phyloP scores from a whole-genome alignment of 2,888 invertebrate species.

The Microctonus hyperodae region DNA sequence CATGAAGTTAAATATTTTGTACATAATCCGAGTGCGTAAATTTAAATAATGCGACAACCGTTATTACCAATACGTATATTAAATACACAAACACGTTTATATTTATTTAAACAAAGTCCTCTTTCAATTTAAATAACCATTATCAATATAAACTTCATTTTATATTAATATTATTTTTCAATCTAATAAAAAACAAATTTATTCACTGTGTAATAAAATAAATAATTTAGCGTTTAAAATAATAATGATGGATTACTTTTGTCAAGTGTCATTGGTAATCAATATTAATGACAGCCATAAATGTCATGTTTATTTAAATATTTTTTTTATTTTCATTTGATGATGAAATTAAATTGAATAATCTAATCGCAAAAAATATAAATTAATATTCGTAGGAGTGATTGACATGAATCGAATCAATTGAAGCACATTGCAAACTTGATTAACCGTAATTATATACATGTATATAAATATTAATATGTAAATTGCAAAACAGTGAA shows the following conservation, averaged over 20 bases:
- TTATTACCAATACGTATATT: slow-evolving; percentile 21
- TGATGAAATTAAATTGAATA: neutral
- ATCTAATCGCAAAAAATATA: too few species aligned
- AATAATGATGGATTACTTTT: too few species aligned
- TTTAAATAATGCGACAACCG: slow-evolving; percentile 40
- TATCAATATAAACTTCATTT: too few species aligned
- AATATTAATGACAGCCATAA: too few species aligned
- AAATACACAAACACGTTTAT: neutral
- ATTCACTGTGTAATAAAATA: too few species aligned
- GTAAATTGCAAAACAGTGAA: slow-evolving; percentile 23
- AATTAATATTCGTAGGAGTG: neutral
- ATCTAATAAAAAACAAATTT: too few species aligned
- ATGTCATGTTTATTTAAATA: too few species aligned
- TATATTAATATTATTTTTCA: too few species aligned
- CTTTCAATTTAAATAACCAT: too few species aligned
- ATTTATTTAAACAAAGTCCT: neutral
- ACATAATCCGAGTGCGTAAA: slow-evolving; percentile 40
- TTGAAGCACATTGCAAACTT: slow-evolving; percentile 36
- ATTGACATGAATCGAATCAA: slow-evolving; percentile 27
- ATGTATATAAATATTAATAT: slow-evolving; percentile 34
- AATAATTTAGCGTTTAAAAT: too few species aligned
- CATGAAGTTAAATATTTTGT: neutral
- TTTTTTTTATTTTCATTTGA: too few species aligned
- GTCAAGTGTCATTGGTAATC: too few species aligned
- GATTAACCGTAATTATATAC: slow-evolving; percentile 36